phyloP scores from a whole-genome alignment of 2,113 vertebrate species.

The Lepus europaeus region DNA sequence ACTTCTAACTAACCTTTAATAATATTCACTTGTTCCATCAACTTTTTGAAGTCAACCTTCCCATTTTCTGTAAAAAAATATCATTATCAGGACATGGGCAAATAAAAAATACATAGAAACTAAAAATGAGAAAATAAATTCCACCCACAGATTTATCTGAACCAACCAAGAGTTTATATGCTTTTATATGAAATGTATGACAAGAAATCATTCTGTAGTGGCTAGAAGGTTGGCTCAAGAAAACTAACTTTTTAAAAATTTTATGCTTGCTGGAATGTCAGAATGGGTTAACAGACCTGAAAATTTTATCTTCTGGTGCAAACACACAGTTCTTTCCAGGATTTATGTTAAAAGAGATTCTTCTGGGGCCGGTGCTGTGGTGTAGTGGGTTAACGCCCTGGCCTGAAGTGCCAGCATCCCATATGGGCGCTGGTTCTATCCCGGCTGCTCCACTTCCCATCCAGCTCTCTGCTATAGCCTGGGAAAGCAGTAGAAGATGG shows the following conservation, averaged over 20 bases:
- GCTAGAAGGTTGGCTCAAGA: background rate
- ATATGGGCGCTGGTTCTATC: too few relatives aligned
- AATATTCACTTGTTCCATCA: too few relatives aligned
- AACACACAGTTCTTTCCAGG: background rate
- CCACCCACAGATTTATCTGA: background rate
- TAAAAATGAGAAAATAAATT: constrained; percentile 1
- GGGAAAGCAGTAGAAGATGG: too few relatives aligned
- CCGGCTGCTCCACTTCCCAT: too few relatives aligned
- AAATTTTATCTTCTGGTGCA: background rate
- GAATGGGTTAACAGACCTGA: background rate
- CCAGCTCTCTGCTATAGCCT: too few relatives aligned
- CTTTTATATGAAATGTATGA: background rate
- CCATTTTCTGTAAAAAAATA: too few relatives aligned
- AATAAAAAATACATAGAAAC: too few relatives aligned
- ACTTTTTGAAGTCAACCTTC: too few relatives aligned
- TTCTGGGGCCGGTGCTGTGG: background rate
- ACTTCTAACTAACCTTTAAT: too few relatives aligned
- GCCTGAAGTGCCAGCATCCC: too few relatives aligned
- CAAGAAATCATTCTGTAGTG: background rate
- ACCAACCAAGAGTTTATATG: background rate
- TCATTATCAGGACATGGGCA: too few relatives aligned
- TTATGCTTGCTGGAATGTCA: background rate
- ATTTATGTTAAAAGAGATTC: background rate
- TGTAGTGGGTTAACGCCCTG: background rate
- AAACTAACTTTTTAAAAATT: background rate